A percentile compares a stretch with the other conserved stretches of the same genome.
Conservation (phyloP, 2,113 vertebrate genomes). For the Menidia beryllina region DNA sequence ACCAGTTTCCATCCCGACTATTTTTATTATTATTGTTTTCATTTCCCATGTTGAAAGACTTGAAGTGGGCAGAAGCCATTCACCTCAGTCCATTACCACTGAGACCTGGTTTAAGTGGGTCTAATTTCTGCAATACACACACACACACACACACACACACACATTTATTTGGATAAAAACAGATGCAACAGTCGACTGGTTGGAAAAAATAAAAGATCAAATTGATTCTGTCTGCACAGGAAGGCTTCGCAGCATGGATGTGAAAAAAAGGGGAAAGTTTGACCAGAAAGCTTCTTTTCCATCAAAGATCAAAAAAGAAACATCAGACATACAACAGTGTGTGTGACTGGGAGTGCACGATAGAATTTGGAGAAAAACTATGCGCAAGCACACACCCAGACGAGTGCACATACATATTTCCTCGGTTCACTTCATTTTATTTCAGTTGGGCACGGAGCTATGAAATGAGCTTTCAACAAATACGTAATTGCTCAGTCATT, state of each 20-base stretch:
- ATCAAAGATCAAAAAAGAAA: slow-evolving; percentile 33
- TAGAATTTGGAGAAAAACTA: neutral
- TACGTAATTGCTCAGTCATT: slow-evolving; percentile 79
- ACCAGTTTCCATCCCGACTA: slow-evolving; percentile 41
- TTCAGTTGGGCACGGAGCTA: slow-evolving; percentile 58
- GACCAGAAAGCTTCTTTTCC: slow-evolving; percentile 56
- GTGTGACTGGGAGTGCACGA: slow-evolving; percentile 9
- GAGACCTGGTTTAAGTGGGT: slow-evolving; percentile 56
- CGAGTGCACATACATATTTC: slow-evolving; percentile 8
- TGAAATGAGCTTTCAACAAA: slow-evolving; percentile 76
- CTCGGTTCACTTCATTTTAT: slow-evolving; percentile 46
- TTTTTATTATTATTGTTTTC: slow-evolving; percentile 5
- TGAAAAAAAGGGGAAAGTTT: slow-evolving; percentile 39
- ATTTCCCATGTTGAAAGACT: slow-evolving; percentile 64
- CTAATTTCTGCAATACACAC: slow-evolving; percentile 59
- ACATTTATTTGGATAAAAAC: slow-evolving; percentile 18
- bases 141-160: no score
- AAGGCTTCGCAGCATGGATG: slow-evolving; percentile 41
- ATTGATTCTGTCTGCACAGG: slow-evolving; percentile 69
- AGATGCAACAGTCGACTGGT: slow-evolving; percentile 23
- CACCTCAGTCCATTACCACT: slow-evolving; percentile 61
- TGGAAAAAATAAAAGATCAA: slow-evolving; percentile 42
- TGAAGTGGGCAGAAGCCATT: slow-evolving; percentile 56
- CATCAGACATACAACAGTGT: slow-evolving; percentile 20
- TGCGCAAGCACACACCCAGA: neutral